Evolutionary conservation across 2,113 vertebrate genomes (phyloP), one percentile per base, ranked within the genome.

Genomic region (Morone chrysops): DNA sequence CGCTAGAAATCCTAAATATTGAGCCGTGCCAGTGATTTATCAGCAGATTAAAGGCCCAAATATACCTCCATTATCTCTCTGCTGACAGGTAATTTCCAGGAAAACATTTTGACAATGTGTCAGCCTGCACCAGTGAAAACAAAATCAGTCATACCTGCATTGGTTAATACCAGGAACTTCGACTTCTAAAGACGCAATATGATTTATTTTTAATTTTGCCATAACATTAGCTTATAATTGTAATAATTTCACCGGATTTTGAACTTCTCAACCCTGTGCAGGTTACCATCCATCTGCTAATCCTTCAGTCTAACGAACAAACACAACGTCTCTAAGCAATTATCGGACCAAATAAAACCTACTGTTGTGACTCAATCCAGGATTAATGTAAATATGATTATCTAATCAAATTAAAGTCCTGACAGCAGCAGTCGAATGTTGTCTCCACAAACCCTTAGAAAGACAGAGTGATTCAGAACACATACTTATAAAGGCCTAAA

Each of bases 191-290:
- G 17, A 25, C 31, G 13, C 8, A 5, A 9, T 7, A 16, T 25
- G 12, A 20, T 43, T 25, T 9, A 6, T 38, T 25, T 43, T n/a
- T 57, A 14, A 50, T 45, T 8, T 40, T 63, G 20, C 36, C 31
- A 41, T 22, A 45, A 59, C 13, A 38, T 57, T 16, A 1, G 1
- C 4, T 40, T 22, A 25, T 48, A 57, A 80, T 65, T 45, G 22
- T 45, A 48, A n/a, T n/a, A 1, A 41, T 16, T 54, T 18, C 6
- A 4, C 20, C 17, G 11, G 45, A 40, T 50, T 57, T 40, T 70
- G 68, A 74, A 76, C 74, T 76, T n/a, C 50, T 56, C 50, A 76
- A 76, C 61, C 4, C 50, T 66, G n/a, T 22, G 16, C 7, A n/a
- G 5, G 54, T 63, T 38, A 38, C 17, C 68, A 65, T 71, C 59